A percentile compares a stretch with the other conserved stretches of the same genome.
phyloP scores from a whole-genome alignment of 2,888 invertebrate species.

The Drosophila longiperda region DNA sequence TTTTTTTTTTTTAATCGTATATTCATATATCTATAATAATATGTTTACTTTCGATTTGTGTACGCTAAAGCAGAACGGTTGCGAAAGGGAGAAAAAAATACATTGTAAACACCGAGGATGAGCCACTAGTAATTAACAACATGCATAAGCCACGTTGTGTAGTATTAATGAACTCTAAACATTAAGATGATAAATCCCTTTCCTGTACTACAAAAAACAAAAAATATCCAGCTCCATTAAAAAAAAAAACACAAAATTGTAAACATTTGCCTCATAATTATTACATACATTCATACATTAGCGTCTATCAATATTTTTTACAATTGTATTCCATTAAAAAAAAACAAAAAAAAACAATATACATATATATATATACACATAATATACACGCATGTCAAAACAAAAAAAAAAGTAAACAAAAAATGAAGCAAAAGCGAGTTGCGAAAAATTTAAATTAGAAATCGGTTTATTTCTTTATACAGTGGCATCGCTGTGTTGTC shows the following conservation, averaged over 20 bases:
- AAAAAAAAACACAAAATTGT: constrained; percentile 38
- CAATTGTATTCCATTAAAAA: constrained; percentile 63
- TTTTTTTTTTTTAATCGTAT: constrained; percentile 38
- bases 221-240: constrained; percentile 5
- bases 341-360: constrained; percentile 20
- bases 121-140: constrained; percentile 59
- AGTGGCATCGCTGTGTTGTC: background rate
- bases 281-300: constrained; percentile 59
- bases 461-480: background rate
- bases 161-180: constrained; percentile 53
- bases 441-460: constrained; percentile 5
- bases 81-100: constrained; percentile 6
- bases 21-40: constrained; percentile 22
- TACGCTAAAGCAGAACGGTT: constrained; percentile 30
- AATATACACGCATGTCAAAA: constrained; percentile 42
- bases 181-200: constrained; percentile 37
- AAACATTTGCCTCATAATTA: constrained; percentile 71
- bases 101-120: constrained; percentile 66
- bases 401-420: constrained; percentile 20
- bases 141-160: constrained; percentile 48
- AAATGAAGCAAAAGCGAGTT: constrained; percentile 6
- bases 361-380: constrained; percentile 10
- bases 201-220: background rate
- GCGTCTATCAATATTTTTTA: constrained; percentile 69
- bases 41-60: constrained; percentile 47